phyloP scores from a whole-genome alignment of 37 sponge, comb jelly and placozoan genomes.

The Beroe forskalii region DNA sequence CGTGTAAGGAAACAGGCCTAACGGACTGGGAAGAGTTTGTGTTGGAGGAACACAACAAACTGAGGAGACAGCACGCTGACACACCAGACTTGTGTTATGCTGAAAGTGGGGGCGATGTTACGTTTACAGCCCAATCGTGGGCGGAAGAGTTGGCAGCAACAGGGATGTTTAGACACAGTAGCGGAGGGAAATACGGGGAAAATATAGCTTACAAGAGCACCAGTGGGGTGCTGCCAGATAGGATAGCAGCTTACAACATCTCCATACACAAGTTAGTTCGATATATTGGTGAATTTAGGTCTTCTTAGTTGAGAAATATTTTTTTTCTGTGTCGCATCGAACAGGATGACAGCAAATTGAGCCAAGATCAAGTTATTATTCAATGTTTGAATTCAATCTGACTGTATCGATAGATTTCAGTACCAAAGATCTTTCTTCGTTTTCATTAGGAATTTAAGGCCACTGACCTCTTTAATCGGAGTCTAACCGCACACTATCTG shows the following conservation, averaged over 20 bases:
- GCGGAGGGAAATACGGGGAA: slow-evolving; percentile 4
- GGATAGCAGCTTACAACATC: not conserved
- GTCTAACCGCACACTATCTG: no score
- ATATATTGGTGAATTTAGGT: no score
- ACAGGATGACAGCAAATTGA: no score
- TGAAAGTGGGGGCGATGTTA: slow-evolving; percentile 22
- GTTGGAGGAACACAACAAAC: not conserved
- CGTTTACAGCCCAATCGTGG: not conserved
- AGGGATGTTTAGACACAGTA: not conserved
- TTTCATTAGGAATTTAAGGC: no score
- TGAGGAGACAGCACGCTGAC: not conserved
- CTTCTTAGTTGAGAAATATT: no score
- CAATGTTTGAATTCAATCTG: no score
- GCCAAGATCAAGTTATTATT: no score
- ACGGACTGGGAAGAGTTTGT: not conserved
- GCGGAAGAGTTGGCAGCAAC: not conserved
- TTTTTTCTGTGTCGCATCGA: no score
- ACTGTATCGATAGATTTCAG: no score
- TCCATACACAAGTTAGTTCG: no score
- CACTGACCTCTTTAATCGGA: no score
- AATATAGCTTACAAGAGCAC: not conserved
- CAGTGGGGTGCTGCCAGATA: not conserved
- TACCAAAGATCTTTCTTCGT: no score
- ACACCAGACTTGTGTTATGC: slow-evolving; percentile 12
- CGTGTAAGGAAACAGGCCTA: not conserved